phyloP scores from a whole-genome alignment of 1,140 invertebrate species.

The Drosophila parvula region DNA sequence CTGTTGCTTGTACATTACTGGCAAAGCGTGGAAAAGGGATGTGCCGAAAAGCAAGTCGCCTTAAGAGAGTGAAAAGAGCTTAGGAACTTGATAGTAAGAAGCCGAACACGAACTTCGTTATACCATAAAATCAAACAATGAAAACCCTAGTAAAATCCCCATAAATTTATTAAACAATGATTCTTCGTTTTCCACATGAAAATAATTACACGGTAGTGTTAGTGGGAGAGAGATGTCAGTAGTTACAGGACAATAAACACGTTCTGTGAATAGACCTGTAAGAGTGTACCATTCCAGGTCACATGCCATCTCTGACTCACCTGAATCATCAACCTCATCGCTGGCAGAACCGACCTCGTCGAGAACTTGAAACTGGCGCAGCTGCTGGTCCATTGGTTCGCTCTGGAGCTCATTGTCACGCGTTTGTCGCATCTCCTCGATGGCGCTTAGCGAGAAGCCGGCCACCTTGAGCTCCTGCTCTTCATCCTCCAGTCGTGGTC shows the following conservation, averaged over 20 bases:
- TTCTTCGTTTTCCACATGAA: no score
- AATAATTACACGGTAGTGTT: no score
- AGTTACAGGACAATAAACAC: no score
- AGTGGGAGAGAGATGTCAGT: no score
- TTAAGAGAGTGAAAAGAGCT: no score
- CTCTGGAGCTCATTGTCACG: constrained; percentile 62
- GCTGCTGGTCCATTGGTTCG: constrained; percentile 70
- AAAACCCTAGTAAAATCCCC: no score
- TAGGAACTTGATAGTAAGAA: no score
- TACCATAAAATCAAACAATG: no score
- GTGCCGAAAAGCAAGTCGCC: no score
- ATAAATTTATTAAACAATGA: no score
- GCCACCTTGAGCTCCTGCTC: constrained; percentile 71
- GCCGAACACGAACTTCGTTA: no score
- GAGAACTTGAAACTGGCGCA: constrained; percentile 90
- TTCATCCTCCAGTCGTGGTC: constrained; percentile 60
- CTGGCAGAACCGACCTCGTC: constrained; percentile 88
- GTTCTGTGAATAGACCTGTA: neutral
- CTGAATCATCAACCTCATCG: constrained; percentile 84
- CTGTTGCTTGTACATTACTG: neutral
- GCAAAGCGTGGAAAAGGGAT: neutral
- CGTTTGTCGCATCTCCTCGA: constrained; percentile 77
- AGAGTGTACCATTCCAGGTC: neutral
- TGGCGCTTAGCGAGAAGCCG: constrained; percentile 80
- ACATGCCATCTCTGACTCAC: constrained; percentile 83